Conservation (phyloP, 2,797 vertebrate genomes). For the Pelobates cultripes region DNA sequence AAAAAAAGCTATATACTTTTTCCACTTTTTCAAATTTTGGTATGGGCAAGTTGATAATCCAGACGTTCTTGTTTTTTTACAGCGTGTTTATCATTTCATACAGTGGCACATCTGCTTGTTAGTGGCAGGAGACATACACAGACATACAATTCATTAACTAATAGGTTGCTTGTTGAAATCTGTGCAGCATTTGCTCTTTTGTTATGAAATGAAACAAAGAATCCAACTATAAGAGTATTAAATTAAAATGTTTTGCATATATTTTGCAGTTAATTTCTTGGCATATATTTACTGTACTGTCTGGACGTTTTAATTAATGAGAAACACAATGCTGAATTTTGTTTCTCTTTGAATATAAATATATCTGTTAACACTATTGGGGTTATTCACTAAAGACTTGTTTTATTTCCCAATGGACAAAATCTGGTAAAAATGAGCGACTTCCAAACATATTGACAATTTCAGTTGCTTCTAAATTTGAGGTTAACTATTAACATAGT, state of each 20-base stretch:
- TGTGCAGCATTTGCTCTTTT: constrained; percentile 51
- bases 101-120: constrained; percentile 59
- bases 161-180: constrained; percentile 54
- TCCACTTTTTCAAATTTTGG: too few relatives aligned
- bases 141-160: constrained; percentile 54
- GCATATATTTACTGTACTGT: constrained; percentile 49
- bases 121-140: constrained; percentile 46
- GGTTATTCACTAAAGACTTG: too few relatives aligned
- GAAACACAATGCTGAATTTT: not conserved
- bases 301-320: constrained; percentile 46
- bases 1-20: too few relatives aligned
- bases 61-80: not conserved
- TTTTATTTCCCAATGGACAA: too few relatives aligned
- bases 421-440: too few relatives aligned
- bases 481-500: too few relatives aligned
- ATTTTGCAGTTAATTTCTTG: constrained; percentile 40
- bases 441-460: too few relatives aligned
- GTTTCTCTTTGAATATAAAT: constrained; percentile 41
- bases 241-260: constrained; percentile 42
- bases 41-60: too few relatives aligned
- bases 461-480: too few relatives aligned
- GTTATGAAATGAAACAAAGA: constrained; percentile 53
- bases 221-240: constrained; percentile 56
- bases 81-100: constrained; percentile 60
- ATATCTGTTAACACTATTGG: constrained; percentile 39